A percentile compares a stretch with the other conserved stretches of the same genome.
Conservation (phyloP, 2,888 invertebrate species). For the Andrena chrysosceles region DNA sequence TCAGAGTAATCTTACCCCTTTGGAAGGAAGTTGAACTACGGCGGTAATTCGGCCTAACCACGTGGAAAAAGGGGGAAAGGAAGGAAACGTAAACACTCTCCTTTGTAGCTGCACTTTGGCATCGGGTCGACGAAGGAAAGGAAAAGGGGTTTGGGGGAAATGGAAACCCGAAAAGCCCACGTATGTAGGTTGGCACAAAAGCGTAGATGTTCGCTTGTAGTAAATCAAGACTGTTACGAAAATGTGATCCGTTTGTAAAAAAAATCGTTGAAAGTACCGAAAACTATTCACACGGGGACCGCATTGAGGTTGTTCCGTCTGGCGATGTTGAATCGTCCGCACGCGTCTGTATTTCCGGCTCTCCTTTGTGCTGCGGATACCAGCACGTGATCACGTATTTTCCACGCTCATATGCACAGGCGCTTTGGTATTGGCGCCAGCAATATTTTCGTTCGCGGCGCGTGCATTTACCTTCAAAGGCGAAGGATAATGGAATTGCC, state of each 20-base stretch:
- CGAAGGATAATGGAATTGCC: constrained; percentile 77
- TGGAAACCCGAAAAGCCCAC: constrained; percentile 23
- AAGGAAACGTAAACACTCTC: constrained; percentile 41
- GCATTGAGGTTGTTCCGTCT: constrained; percentile 47
- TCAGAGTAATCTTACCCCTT: not conserved
- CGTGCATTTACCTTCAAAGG: constrained; percentile 71
- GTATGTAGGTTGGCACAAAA: constrained; percentile 15
- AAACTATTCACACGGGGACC: constrained; percentile 44
- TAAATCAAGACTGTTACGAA: constrained; percentile 61
- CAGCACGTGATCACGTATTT: constrained; percentile 46
- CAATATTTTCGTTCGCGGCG: constrained; percentile 65
- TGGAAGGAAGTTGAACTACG: constrained; percentile 8
- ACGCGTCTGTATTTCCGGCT: constrained; percentile 28
- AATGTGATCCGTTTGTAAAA: constrained; percentile 44
- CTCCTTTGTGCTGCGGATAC: constrained; percentile 43
- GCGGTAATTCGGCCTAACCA: constrained; percentile 36
- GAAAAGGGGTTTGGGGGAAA: constrained; percentile 14
- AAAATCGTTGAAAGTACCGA: constrained; percentile 25
- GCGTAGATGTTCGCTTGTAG: constrained; percentile 23
- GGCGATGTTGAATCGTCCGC: constrained; percentile 30
- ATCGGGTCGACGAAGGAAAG: constrained; percentile 26
- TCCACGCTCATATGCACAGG: constrained; percentile 34
- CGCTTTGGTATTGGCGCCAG: constrained; percentile 24
- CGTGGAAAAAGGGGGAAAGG: constrained; percentile 28
- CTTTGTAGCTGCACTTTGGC: constrained; percentile 40